Percentiles rank a stretch among this genome's conserved stretches.
Evolutionary conservation across 1,140 invertebrate genomes (phyloP).

Genomic region (Microplitis mediator): DNA sequence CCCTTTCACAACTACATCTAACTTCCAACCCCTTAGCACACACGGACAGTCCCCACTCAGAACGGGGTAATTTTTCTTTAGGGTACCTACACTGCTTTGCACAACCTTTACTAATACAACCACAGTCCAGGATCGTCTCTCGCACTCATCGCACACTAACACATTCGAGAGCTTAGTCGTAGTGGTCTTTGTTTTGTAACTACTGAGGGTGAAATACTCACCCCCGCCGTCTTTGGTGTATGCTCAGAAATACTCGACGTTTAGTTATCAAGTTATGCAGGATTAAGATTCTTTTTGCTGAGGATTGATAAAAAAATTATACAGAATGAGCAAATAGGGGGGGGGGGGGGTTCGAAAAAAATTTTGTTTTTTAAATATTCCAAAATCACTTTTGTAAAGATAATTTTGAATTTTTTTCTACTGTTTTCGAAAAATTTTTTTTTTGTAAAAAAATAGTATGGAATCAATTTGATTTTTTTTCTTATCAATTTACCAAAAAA

Average conservation of each 20-base stretch:
- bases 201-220: constrained; percentile 38
- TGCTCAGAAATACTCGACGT: constrained; percentile 32
- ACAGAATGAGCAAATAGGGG: not conserved
- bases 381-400: too few species aligned
- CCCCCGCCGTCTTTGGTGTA: constrained; percentile 50
- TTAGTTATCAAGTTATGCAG: not conserved
- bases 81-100: constrained; percentile 44
- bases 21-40: constrained; percentile 43
- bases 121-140: constrained; percentile 25
- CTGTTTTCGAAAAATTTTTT: too few species aligned
- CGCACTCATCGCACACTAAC: constrained; percentile 34
- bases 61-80: constrained; percentile 52
- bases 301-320: not conserved
- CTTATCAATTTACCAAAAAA: too few species aligned
- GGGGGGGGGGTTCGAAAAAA: too few species aligned
- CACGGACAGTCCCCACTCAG: constrained; percentile 28
- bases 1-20: constrained; percentile 48
- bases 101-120: constrained; percentile 36
- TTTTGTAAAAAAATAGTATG: too few species aligned
- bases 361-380: too few species aligned
- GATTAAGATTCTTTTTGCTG: not conserved
- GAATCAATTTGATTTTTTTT: too few species aligned
- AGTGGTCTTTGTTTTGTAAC: constrained; percentile 47
- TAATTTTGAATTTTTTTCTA: too few species aligned
- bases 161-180: constrained; percentile 33